A percentile compares a stretch with the other conserved stretches of the same genome.
These are phyloP conservation scores for Lasioglossum oenotherae DNA, from an alignment of 2,888 invertebrate species.

Conservation along the genomic window DNA sequence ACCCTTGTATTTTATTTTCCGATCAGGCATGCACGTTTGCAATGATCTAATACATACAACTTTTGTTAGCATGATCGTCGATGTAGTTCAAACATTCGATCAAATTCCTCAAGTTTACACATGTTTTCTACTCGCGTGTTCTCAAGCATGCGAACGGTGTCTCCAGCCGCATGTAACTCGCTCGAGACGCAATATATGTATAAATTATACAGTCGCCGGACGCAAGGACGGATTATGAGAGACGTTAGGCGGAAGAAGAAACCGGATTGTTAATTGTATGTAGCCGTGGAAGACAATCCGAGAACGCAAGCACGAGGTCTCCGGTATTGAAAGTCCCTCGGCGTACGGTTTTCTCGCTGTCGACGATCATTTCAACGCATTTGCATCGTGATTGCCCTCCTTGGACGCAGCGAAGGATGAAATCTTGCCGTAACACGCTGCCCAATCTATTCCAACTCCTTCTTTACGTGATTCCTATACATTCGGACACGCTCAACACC, in stretches of 20 bases:
- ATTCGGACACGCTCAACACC: background rate
- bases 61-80: background rate
- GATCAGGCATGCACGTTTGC: too few relatives aligned
- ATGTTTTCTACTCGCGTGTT: background rate
- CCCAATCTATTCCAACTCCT: background rate
- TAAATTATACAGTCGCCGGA: conserved; percentile 9
- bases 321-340: conserved; percentile 25
- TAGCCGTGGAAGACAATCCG: conserved; percentile 30
- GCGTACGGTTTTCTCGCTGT: background rate
- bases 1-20: too few relatives aligned
- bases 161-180: background rate
- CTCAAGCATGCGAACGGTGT: background rate
- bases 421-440: background rate
- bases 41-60: background rate
- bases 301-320: conserved; percentile 20
- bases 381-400: conserved; percentile 16
- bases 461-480: background rate
- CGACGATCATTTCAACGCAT: conserved; percentile 14
- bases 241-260: conserved; percentile 33
- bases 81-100: background rate
- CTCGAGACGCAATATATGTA: background rate
- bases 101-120: background rate
- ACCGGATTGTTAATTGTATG: conserved; percentile 40
- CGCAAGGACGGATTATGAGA: conserved; percentile 8
- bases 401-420: background rate